These are phyloP conservation scores for Aplidium turbinatum DNA, from an alignment of 23 tunicate genomes.

Conservation along the genomic window DNA sequence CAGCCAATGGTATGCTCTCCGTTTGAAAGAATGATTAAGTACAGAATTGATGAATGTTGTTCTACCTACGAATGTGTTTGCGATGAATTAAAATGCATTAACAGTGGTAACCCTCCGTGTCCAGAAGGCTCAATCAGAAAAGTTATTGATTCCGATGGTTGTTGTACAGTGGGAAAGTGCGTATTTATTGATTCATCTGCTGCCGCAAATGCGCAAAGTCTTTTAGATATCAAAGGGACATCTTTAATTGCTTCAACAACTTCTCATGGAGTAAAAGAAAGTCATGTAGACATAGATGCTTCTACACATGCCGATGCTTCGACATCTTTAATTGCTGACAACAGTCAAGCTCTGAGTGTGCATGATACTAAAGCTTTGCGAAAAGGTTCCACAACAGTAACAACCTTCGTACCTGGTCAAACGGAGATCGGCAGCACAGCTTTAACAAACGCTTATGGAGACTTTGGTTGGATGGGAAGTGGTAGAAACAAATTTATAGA, in stretches of 20 bases:
- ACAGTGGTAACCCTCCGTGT: conserved; percentile 69
- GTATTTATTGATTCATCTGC: conserved; percentile 39
- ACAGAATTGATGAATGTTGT: conserved; percentile 81
- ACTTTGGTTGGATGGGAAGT: conserved; percentile 8
- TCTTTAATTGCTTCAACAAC: not conserved
- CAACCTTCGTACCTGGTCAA: conserved; percentile 54
- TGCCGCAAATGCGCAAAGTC: conserved; percentile 24
- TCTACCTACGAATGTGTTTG: conserved; percentile 90
- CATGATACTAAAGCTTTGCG: not conserved
- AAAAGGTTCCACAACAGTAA: conserved; percentile 59
- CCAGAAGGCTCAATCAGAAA: conserved; percentile 76
- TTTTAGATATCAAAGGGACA: conserved; percentile 14
- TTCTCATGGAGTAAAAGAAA: not conserved
- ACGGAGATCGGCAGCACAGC: conserved; percentile 56
- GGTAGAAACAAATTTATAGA: not conserved
- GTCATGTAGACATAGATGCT: not conserved
- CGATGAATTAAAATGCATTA: conserved; percentile 57
- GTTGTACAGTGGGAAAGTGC: conserved; percentile 77
- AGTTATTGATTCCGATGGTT: conserved; percentile 70
- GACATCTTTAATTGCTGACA: conserved; percentile 1
- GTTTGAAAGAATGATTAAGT: conserved; percentile 42
- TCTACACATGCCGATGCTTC: not conserved
- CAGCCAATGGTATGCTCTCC: conserved; percentile 64
- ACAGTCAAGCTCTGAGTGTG: not conserved
- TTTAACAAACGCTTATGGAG: conserved; percentile 16